These are phyloP conservation scores for Zeuzera pyrina DNA, from an alignment of 2,888 invertebrate species.

Conservation along the genomic window DNA sequence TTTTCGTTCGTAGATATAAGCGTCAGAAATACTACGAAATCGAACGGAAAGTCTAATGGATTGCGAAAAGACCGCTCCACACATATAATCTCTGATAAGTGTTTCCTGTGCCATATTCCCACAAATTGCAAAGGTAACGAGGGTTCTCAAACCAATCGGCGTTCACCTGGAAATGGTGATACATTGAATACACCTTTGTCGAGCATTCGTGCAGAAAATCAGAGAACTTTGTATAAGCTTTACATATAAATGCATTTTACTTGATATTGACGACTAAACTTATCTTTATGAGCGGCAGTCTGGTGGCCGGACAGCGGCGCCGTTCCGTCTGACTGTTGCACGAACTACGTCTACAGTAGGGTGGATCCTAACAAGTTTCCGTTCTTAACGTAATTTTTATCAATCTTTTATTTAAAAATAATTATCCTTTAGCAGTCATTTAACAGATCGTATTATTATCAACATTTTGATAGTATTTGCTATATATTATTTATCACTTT, in stretches of 20 bases:
- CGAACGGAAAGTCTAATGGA: too few relatives aligned
- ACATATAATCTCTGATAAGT: conserved; percentile 14
- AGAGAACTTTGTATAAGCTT: not conserved
- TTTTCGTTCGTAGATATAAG: not conserved
- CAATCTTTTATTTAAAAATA: too few relatives aligned
- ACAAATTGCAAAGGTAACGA: conserved; percentile 11
- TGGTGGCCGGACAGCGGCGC: conserved; percentile 35
- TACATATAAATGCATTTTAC: not conserved
- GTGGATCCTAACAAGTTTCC: too few relatives aligned
- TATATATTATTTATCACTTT: too few relatives aligned
- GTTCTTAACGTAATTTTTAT: too few relatives aligned
- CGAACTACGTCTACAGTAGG: too few relatives aligned
- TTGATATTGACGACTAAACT: conserved; percentile 24
- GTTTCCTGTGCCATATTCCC: conserved; percentile 9
- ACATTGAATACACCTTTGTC: conserved; percentile 14
- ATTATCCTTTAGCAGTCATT: too few relatives aligned
- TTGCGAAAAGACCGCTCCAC: too few relatives aligned
- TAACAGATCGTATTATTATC: too few relatives aligned
- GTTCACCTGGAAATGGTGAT: conserved; percentile 14
- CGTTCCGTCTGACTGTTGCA: conserved; percentile 35
- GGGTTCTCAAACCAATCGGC: conserved; percentile 12
- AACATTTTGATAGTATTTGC: too few relatives aligned
- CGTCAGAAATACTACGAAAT: too few relatives aligned
- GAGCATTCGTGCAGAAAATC: conserved; percentile 18
- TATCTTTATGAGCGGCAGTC: conserved; percentile 46